phyloP scores from a whole-genome alignment of 2,113 vertebrate species.

The Xiphophorus hellerii region DNA sequence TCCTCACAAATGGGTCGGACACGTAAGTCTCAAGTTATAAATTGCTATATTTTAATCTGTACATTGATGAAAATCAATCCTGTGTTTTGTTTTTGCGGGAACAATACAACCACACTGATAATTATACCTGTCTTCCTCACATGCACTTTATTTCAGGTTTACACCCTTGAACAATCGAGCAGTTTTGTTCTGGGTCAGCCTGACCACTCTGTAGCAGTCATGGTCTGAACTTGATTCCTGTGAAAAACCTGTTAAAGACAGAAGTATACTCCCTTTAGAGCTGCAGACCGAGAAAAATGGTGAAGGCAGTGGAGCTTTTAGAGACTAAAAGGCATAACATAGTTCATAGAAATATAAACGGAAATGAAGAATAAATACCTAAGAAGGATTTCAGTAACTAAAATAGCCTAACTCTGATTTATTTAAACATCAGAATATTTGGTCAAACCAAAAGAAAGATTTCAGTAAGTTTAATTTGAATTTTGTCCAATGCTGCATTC shows the following conservation, averaged over 20 bases:
- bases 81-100: no score
- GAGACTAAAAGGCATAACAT: background rate
- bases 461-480: no score
- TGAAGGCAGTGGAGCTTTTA: background rate
- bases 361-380: no score
- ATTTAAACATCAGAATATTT: no score
- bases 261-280: background rate
- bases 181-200: constrained; percentile 1
- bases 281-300: background rate
- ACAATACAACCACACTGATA: no score
- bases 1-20: constrained; percentile 81
- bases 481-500: no score
- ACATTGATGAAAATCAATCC: no score
- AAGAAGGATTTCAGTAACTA: no score
- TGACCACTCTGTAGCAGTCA: background rate
- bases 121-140: no score
- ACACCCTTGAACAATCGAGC: background rate
- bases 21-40: constrained; percentile 52
- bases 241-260: background rate
- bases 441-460: no score
- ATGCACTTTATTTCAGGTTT: background rate
- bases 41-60: background rate
- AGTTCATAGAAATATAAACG: no score
- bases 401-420: no score
- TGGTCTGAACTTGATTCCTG: background rate